Evolutionary conservation across 2,888 invertebrate species (phyloP).

Genomic region (Bellardia bayeri): DNA sequence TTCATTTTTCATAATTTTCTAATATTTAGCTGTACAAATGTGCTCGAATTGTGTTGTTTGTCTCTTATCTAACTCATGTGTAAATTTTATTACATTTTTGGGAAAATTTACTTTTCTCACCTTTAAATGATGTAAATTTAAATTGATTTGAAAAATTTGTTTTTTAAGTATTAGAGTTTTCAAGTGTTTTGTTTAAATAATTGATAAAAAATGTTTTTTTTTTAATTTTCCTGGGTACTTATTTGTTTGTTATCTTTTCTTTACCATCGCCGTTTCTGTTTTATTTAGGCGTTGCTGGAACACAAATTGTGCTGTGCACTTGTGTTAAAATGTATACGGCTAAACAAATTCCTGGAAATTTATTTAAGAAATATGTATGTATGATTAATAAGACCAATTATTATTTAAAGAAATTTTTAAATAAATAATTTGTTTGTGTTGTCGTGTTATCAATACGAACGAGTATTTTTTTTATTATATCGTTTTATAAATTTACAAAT

Average conservation of each 20-base stretch:
- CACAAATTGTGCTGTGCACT: not conserved
- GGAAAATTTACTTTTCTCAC: slow-evolving; percentile 50
- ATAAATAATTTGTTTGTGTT: slow-evolving; percentile 7
- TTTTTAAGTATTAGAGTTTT: not conserved
- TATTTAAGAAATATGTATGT: slow-evolving; percentile 4
- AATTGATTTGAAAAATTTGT: not conserved
- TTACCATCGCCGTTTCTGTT: not conserved
- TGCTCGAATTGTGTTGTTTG: not conserved
- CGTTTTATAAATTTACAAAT: slow-evolving; percentile 7
- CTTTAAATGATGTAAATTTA: slow-evolving; percentile 21
- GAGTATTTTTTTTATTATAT: not conserved
- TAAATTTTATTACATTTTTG: slow-evolving; percentile 26
- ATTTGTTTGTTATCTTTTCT: not conserved
- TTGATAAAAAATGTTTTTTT: slow-evolving; percentile 39
- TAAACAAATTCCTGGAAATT: slow-evolving; percentile 2
- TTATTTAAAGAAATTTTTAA: slow-evolving; percentile 34
- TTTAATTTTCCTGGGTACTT: not conserved
- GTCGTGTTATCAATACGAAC: slow-evolving; percentile 24
- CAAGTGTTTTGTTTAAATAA: slow-evolving; percentile 26
- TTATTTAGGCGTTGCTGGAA: not conserved
- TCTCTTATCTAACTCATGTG: slow-evolving; percentile 37
- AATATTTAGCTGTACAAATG: slow-evolving; percentile 3
- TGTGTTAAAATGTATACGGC: not conserved
- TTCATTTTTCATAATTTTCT: slow-evolving; percentile 42
- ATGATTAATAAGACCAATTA: slow-evolving; percentile 49